phyloP scores from a whole-genome alignment of 2,888 invertebrate genomes.

The Oxyteleia sp. region DNA sequence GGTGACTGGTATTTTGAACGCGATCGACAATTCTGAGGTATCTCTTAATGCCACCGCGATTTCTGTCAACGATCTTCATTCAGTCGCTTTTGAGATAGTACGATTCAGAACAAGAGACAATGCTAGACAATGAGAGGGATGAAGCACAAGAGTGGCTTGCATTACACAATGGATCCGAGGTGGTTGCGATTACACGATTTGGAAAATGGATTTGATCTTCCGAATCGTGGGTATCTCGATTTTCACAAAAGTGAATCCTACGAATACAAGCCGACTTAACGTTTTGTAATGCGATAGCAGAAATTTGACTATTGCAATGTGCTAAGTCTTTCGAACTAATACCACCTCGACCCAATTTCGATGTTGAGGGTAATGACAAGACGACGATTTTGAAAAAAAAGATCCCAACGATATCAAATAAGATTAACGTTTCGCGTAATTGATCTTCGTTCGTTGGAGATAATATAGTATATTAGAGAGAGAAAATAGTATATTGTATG shows the following conservation, averaged over 20 bases:
- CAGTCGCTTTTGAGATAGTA: slow-evolving; percentile 42
- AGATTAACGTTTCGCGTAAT: not conserved
- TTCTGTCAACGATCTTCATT: slow-evolving; percentile 44
- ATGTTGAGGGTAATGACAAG: slow-evolving; percentile 22
- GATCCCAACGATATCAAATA: not conserved
- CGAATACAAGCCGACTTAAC: slow-evolving; percentile 58
- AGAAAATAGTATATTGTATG: no score
- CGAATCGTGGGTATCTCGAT: slow-evolving; percentile 56
- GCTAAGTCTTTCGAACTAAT: slow-evolving; percentile 56
- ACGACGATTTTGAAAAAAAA: not conserved
- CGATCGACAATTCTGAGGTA: slow-evolving; percentile 21
- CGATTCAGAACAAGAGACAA: slow-evolving; percentile 67
- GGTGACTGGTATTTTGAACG: slow-evolving; percentile 13
- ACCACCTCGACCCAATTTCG: slow-evolving; percentile 46
- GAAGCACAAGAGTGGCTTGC: slow-evolving; percentile 53
- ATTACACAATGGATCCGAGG: slow-evolving; percentile 61
- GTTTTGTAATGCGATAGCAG: slow-evolving; percentile 49
- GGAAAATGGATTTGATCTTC: slow-evolving; percentile 66
- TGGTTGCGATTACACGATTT: slow-evolving; percentile 65
- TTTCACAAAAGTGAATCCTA: slow-evolving; percentile 61
- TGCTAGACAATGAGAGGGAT: slow-evolving; percentile 64
- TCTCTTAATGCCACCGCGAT: slow-evolving; percentile 19
- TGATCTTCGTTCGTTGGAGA: no score
- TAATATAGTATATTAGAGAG: no score
- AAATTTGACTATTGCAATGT: slow-evolving; percentile 56